A percentile compares a stretch with the other conserved stretches of the same genome.
These are phyloP conservation scores for Melipona quadrifasciata DNA, from an alignment of 1,140 invertebrate genomes.

Conservation along the genomic window DNA sequence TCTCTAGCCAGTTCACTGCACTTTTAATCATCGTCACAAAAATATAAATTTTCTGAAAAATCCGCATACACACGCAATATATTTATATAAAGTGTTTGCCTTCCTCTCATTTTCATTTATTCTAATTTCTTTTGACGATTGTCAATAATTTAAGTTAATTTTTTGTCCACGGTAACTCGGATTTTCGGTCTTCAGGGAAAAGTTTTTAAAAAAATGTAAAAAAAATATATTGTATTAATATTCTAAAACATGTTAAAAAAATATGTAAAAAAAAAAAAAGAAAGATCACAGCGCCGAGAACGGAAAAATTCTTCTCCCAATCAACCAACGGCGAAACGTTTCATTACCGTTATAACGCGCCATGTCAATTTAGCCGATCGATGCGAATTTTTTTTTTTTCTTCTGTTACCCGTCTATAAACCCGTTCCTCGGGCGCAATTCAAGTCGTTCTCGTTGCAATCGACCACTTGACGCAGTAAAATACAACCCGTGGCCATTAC, in stretches of 20 bases:
- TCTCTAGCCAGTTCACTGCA: no score
- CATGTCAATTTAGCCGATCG: neutral
- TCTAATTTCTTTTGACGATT: neutral
- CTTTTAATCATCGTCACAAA: no score
- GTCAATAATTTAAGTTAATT: neutral
- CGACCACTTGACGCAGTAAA: neutral
- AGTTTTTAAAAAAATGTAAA: no score
- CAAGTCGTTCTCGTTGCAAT: neutral
- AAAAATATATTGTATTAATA: no score
- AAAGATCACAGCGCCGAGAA: neutral
- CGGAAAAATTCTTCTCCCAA: neutral
- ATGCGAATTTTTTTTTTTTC: neutral
- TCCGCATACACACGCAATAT: no score
- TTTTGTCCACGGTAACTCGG: constrained; percentile 5
- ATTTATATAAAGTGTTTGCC: neutral
- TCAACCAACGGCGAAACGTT: neutral
- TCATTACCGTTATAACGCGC: neutral
- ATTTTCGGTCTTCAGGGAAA: neutral
- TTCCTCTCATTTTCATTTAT: neutral
- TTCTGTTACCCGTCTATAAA: neutral
- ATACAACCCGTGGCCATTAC: neutral
- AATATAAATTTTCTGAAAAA: no score
- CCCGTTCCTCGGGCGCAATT: neutral
- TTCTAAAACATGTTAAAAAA: no score
- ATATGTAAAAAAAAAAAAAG: neutral